Evolutionary conservation across 2,797 vertebrate genomes (phyloP).

Genomic region (Liasis olivaceus): DNA sequence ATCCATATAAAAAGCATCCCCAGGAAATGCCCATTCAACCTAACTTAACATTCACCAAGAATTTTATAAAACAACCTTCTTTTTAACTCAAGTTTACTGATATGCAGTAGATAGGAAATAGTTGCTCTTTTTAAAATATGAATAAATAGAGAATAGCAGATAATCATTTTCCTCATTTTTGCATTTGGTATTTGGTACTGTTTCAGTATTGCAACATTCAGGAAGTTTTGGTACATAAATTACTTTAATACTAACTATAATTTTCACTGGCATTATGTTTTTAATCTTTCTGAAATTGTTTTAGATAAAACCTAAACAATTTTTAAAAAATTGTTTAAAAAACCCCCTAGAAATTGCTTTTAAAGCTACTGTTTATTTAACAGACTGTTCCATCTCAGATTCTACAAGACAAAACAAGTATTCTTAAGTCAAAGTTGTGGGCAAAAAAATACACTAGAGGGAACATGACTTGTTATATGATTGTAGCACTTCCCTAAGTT

Average conservation of each 20-base stretch:
- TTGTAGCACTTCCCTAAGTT: background rate
- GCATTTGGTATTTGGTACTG: background rate
- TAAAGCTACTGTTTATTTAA: background rate
- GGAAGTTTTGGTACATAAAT: background rate
- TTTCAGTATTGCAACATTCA: background rate
- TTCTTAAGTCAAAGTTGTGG: background rate
- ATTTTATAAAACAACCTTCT: background rate
- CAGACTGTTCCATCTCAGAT: background rate
- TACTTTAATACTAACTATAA: background rate
- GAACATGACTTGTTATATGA: conserved; percentile 5
- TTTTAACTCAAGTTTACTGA: background rate
- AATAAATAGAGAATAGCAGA: background rate
- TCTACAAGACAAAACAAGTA: background rate
- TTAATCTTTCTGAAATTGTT: background rate
- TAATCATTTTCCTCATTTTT: background rate
- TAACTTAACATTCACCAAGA: background rate
- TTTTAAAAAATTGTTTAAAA: background rate
- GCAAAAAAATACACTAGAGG: conserved; percentile 35
- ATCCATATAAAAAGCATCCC: too few relatives aligned
- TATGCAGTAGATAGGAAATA: background rate
- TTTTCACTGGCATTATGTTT: background rate
- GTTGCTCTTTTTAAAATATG: background rate
- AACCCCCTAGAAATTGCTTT: background rate
- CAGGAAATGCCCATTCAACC: too few relatives aligned
- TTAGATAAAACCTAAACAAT: background rate